Evolutionary conservation across 2,113 vertebrate genomes (phyloP).

Genomic region (Podarcis muralis): DNA sequence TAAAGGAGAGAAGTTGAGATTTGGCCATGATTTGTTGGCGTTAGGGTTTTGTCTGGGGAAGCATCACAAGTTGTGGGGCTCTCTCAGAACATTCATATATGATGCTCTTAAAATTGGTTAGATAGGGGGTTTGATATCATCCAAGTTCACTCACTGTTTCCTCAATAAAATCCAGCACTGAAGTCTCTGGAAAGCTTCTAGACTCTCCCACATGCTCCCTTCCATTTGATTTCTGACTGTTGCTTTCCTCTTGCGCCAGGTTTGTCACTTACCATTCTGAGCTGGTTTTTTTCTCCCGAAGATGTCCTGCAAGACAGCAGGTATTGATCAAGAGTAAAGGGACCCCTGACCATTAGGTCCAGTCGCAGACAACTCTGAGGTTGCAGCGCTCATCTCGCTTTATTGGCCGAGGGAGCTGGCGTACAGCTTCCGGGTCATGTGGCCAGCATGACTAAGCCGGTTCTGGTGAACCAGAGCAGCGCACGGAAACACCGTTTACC

Average conservation of each 20-base stretch:
- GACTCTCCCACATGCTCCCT: background rate
- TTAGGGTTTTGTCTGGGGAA: background rate
- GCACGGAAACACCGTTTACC: too few species aligned
- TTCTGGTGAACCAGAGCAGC: too few species aligned
- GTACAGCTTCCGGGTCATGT: too few species aligned
- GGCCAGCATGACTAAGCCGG: too few species aligned
- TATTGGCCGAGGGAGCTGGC: too few species aligned
- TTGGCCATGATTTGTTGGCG: slow-evolving; percentile 33
- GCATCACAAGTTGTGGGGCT: background rate
- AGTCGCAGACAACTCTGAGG: too few species aligned
- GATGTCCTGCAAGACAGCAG: too few species aligned
- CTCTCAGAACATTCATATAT: background rate
- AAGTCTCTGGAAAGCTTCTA: background rate
- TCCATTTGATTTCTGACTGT: background rate
- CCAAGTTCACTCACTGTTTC: background rate
- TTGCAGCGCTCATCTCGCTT: too few species aligned
- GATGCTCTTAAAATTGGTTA: background rate
- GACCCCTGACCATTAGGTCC: too few species aligned
- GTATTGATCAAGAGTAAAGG: too few species aligned
- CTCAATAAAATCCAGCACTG: background rate
- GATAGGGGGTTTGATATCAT: background rate
- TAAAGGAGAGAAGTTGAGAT: slow-evolving; percentile 44
- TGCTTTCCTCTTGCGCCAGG: background rate
- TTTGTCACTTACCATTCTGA: too few species aligned
- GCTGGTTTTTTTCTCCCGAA: too few species aligned